Conservation (phyloP, 2,797 vertebrate species). For the Tapera naevia region DNA sequence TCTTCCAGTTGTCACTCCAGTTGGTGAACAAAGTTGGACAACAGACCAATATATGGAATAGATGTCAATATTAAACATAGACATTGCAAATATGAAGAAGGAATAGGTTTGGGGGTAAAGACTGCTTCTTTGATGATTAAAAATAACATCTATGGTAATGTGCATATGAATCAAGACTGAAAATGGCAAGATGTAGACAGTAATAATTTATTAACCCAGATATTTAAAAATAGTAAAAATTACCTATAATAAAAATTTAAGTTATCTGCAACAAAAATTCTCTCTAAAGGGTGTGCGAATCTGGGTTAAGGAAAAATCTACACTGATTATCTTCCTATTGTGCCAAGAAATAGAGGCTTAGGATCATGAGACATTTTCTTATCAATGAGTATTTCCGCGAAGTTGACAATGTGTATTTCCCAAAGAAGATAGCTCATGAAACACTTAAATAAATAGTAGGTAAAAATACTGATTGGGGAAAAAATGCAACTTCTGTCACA, state of each 20-base stretch:
- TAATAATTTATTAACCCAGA: background rate
- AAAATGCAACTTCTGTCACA: background rate
- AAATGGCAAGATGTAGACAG: background rate
- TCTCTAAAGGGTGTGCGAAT: background rate
- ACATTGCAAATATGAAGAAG: background rate
- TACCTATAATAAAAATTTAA: background rate
- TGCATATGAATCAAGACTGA: background rate
- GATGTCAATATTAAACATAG: background rate
- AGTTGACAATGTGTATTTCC: background rate
- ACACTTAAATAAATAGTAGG: background rate
- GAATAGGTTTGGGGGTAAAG: background rate
- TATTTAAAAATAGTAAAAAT: background rate
- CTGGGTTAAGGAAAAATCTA: background rate
- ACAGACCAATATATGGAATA: background rate
- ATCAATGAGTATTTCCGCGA: background rate
- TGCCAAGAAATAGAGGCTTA: background rate
- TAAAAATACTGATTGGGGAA: background rate
- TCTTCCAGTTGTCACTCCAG: background rate
- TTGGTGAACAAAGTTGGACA: background rate
- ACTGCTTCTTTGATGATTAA: background rate
- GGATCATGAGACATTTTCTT: background rate
- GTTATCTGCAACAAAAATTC: background rate
- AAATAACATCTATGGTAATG: background rate
- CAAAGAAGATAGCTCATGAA: background rate
- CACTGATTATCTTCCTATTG: background rate